Base-by-base conservation (phyloP, 2,797 vertebrate genomes). In the Linurgus olivaceus region DNA sequence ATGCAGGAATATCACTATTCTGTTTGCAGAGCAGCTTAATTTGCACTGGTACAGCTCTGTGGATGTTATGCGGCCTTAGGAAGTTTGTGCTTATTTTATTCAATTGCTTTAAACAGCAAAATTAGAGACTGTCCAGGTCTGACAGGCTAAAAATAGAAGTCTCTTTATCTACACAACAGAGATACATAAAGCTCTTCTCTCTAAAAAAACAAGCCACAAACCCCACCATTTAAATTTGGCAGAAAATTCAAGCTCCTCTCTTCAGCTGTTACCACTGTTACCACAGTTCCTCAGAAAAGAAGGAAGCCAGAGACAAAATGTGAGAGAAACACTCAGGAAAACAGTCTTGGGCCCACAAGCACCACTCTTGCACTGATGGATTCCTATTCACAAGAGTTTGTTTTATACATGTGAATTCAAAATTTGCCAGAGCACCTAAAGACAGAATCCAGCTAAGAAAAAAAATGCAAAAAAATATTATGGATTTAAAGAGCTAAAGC, bases 61-160 rank as follows among this genome's bases (percentile, higher is more conserved):
- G 78, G 52, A 91, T 7, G 33, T 51, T 65, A 75, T 63, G 61
- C 61, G 31, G 74, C 88, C 84, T 89, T 57, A 78, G 51, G 59
- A 96, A 76, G 55, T 48, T 83, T 87, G 72, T 21, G n/a, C 52
- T 95, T 86, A 75, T 67, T 95, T 88, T 4, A 4, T 79, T 38
- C 48, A n/a, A 93, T 61, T 91, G 42, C 51, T 91, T 78, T 88
- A 73, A 92, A 87, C 26, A 66, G 80, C 48, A 95, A 91, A 96
- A 94, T 88, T 92, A 93, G 86, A 95, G 63, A 66, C 51, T 81
- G 63, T 61, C 86, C 76, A 94, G 75, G 74, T 94, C 71, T 88
- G 70, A 94, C 37, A 81, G 12, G 52, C 80, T 94, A 82, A 92
- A 94, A 96, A 75, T 67, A 66, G 12, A 82, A 96, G 42, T 57